A percentile compares a stretch with the other conserved stretches of the same genome.
phyloP scores from a whole-genome alignment of 1,140 invertebrate species.

The Antheraea pernyi region DNA sequence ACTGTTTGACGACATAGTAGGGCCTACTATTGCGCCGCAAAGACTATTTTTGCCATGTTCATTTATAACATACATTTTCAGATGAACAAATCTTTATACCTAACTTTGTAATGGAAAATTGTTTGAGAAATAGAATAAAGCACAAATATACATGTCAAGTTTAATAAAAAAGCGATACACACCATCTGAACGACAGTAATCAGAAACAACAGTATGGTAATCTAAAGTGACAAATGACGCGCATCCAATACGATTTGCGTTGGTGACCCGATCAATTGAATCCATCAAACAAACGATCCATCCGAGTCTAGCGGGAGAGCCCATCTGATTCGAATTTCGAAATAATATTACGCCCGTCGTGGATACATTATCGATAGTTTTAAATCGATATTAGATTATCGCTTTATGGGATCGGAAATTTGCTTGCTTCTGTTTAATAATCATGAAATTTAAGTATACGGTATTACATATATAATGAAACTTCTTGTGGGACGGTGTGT shows the following conservation, averaged over 20 bases:
- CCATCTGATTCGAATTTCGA: constrained; percentile 1
- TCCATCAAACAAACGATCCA: not conserved
- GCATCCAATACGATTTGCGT: not conserved
- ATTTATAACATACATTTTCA: too few species aligned
- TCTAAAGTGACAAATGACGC: not conserved
- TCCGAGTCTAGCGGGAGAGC: not conserved
- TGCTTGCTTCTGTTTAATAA: not conserved
- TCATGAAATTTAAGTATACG: too few species aligned
- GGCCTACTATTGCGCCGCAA: too few species aligned
- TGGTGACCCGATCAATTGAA: constrained; percentile 1
- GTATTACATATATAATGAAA: too few species aligned
- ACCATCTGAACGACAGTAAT: not conserved
- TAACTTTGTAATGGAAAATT: too few species aligned
- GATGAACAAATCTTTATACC: too few species aligned
- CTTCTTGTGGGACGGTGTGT: too few species aligned
- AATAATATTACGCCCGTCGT: not conserved
- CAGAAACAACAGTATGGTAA: constrained; percentile 1
- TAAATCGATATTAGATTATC: too few species aligned
- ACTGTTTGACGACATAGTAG: too few species aligned
- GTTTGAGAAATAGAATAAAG: not conserved
- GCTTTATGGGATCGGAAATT: not conserved
- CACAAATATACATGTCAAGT: not conserved
- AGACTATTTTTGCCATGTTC: too few species aligned
- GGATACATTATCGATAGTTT: not conserved
- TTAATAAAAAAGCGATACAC: not conserved